These are phyloP conservation scores for Corydoras sp. DNA, from an alignment of 2,113 vertebrate genomes.

Conservation along the genomic window DNA sequence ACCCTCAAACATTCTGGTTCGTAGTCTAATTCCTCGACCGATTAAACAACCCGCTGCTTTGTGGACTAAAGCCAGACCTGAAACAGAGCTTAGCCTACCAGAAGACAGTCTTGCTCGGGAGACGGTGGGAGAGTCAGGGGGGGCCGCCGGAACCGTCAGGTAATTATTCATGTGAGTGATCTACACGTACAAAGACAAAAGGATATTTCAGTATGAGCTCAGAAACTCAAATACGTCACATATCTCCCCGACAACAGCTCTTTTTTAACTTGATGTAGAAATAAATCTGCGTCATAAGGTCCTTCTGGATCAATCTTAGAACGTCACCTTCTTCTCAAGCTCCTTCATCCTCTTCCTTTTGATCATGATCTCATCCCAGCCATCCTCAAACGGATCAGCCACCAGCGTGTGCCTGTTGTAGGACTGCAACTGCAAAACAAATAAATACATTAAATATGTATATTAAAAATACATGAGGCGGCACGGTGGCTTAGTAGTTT, in stretches of 20 bases:
- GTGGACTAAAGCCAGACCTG: neutral
- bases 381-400: slow-evolving; percentile 86
- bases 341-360: slow-evolving; percentile 79
- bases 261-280: neutral
- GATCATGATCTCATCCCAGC: slow-evolving; percentile 79
- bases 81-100: slow-evolving; percentile 62
- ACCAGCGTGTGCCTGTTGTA: slow-evolving; percentile 95
- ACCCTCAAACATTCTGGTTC: no score
- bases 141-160: slow-evolving; percentile 81
- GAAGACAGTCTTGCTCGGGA: slow-evolving; percentile 83
- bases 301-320: neutral
- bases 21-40: no score
- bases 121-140: slow-evolving; percentile 83
- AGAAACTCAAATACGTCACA: neutral
- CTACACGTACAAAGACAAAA: slow-evolving; percentile 40
- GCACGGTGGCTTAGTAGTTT: no score
- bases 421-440: slow-evolving; percentile 75
- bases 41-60: neutral
- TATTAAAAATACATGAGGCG: no score
- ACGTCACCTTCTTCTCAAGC: slow-evolving; percentile 78
- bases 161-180: slow-evolving; percentile 80
- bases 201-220: neutral
- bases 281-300: neutral
- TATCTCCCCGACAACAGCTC: no score
- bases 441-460: neutral